Percentiles rank a stretch among this genome's conserved stretches.
Conservation (phyloP, 2,113 vertebrate genomes). For the Vombatus ursinus region DNA sequence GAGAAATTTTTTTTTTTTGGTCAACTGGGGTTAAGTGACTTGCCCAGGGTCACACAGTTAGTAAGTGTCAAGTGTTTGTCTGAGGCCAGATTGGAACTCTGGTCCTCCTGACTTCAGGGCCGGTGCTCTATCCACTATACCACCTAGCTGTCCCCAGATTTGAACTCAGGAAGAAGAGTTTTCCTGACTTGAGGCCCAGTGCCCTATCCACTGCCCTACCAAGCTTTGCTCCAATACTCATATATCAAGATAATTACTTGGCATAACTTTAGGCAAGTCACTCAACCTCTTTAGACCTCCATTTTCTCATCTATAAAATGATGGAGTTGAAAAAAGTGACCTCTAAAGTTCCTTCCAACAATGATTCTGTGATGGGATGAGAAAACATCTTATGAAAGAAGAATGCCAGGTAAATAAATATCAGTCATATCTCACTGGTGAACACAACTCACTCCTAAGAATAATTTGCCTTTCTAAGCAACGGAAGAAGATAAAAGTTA, state of each 20-base stretch:
- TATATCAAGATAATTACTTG: not conserved
- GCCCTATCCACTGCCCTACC: no score
- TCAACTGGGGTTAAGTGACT: no score
- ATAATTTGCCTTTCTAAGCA: constrained; percentile 21
- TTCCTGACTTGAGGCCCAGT: no score
- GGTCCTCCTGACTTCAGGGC: no score
- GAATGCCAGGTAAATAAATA: not conserved
- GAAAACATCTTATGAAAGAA: constrained; percentile 16
- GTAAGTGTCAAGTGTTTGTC: no score
- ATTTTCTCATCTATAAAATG: not conserved
- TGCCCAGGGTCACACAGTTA: no score
- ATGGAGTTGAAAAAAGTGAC: not conserved
- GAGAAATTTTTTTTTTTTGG: no score
- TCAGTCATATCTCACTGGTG: not conserved
- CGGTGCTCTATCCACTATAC: no score
- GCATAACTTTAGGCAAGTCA: no score
- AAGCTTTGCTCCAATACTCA: not conserved
- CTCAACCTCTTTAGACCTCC: not conserved
- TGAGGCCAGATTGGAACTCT: no score
- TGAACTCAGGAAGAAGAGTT: no score
- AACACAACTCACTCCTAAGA: not conserved
- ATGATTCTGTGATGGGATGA: not conserved
- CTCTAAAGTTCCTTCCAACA: not conserved
- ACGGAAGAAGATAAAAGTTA: not conserved
- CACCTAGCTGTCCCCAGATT: no score